Base-by-base conservation (phyloP, 2,888 invertebrate genomes). In the Leptogaster cylindrica region DNA sequence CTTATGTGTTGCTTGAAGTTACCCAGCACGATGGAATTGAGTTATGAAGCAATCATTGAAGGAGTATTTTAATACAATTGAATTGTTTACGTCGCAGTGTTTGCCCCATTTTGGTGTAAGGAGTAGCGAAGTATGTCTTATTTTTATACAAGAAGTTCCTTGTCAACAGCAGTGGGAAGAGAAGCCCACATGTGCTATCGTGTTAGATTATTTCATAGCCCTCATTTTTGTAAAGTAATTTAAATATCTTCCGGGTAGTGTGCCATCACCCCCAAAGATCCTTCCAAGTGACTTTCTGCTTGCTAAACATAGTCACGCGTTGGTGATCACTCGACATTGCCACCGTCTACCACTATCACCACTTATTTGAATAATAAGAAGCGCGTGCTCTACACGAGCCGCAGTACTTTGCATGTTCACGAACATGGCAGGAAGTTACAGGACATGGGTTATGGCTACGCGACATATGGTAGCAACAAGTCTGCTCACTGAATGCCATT, bases 311-410 rank as follows among this genome's bases (percentile, higher is more conserved):
- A 44, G 61, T 41, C 61, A 61, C 44, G 61, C 61, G 2, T 5
- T 23, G 61, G 39, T 61, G 61, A 16, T n/a, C 61, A 44, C 39
- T 2, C n/a, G 10, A 44, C 25, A 39, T 27, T 16, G 25, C 10
- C 23, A 27, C 12, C 39, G 14, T 25, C 61, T 23, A 18, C 44
- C 41, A 39, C 41, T 23, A 41, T n/a, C 39, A 18, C 61, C 27
- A 14, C 2, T n/a, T 33, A 39, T 48, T 48, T 48, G 20, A 48
- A 48, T 61, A 61, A 61, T 61, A 18, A 39, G 14, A 25, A 23
- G 25, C 41, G 61, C 61, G 61, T 61, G 61, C 61, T 61, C 23
- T 61, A 61, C 61, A 61, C 61, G 61, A 61, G 61, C 18, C 61
- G 12, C 12, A 23, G 18, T 6, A 48, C 18, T n/a, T 20, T 14